Evolutionary conservation across 2,888 invertebrate species (phyloP), one percentile per base, ranked within the genome.

Genomic region (Cryptops parisi): DNA sequence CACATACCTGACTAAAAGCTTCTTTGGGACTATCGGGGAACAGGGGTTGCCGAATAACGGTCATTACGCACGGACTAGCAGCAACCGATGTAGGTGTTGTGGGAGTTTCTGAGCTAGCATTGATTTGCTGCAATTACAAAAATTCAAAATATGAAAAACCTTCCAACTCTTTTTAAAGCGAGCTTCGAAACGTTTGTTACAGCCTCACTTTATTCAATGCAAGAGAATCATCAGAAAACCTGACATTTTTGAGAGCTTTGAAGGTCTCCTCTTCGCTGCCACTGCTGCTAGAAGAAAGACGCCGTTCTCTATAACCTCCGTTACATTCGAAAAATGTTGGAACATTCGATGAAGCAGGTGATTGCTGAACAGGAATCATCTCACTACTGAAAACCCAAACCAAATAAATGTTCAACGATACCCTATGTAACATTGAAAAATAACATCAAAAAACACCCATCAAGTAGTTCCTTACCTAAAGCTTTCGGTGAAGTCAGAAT

Each of bases 21-120:
- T 54, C 44, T 22, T 43, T 46, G 17, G 27, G 17, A 51, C 54
- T 54, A 24, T 53, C 25, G 21, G 54, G 54, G 43, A 54, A 54
- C 5, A 54, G 27, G 2, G 54, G 54, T 27, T 54, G 25, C 12
- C 54, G 27, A n/a, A 54, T 33, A 17, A 54, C 44, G 15, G 41
- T 44, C 33, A 54, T 23, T 41, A 17, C 38, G 15, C 48, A 17
- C 2, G 19, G 26, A 6, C 26, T 33, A 2, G 33, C 17, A 9
- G 27, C 33, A 27, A 19, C 17, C 17, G 47, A 25, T 6, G 47
- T 24, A 44, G 9, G 22, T 5, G 6, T 22, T 23, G 21, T 12
- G 25, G 33, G 33, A 33, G 33, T n/a, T n/a, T n/a, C n/a, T n/a
- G n/a, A n/a, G n/a, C n/a, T n/a, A n/a, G n/a, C n/a, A n/a, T n/a